These are phyloP conservation scores for Sorex maritimensis DNA, from an alignment of 2,797 vertebrate species.

Conservation along the genomic window DNA sequence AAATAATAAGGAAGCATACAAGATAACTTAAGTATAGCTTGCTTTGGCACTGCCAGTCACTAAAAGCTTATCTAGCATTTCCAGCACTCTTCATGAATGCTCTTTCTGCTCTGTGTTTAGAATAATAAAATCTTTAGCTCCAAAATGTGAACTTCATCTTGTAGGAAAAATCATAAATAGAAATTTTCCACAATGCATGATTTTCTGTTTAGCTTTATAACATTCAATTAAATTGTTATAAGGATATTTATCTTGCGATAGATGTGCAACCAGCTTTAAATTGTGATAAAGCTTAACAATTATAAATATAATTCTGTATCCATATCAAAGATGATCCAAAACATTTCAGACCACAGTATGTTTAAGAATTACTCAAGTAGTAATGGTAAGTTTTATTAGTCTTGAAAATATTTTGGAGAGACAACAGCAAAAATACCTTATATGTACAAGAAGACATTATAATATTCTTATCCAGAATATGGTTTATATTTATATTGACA, in stretches of 20 bases:
- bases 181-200: slow-evolving; percentile 13
- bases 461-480: background rate
- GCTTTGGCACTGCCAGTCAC: slow-evolving; percentile 52
- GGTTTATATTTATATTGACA: background rate
- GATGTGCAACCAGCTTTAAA: slow-evolving; percentile 12
- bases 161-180: slow-evolving; percentile 67
- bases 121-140: slow-evolving; percentile 75
- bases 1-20: slow-evolving; percentile 67
- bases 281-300: slow-evolving; percentile 32
- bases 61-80: slow-evolving; percentile 78
- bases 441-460: background rate
- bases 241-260: slow-evolving; percentile 51
- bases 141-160: slow-evolving; percentile 74
- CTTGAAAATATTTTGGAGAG: slow-evolving; percentile 25
- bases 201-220: slow-evolving; percentile 64
- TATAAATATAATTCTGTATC: slow-evolving; percentile 45
- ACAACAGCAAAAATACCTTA: background rate
- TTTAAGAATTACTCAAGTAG: slow-evolving; percentile 45
- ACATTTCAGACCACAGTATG: background rate
- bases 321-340: background rate
- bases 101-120: slow-evolving; percentile 67
- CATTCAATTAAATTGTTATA: slow-evolving; percentile 61
- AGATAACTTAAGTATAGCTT: slow-evolving; percentile 65
- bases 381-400: slow-evolving; percentile 40
- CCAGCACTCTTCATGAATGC: slow-evolving; percentile 69